Evolutionary conservation across 2,888 invertebrate species (phyloP), one percentile per base, ranked within the genome.

Genomic region (Noctua fimbriata): DNA sequence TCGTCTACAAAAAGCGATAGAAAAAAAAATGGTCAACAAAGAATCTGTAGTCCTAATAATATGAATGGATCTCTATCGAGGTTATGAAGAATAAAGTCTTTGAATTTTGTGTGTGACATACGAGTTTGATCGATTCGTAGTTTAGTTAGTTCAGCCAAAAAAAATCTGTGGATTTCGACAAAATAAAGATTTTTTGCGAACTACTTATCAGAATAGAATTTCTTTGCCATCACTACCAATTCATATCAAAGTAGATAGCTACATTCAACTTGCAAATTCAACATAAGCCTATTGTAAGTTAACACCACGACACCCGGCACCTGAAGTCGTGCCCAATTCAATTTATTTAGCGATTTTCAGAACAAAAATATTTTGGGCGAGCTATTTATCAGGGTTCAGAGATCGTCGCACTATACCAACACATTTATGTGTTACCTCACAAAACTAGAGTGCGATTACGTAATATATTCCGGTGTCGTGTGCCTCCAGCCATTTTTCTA

Each of bases 401-500:
- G 91, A 92, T 78, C 93, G 93, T 92, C 91, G 93, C 92, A 93
- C 93, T 94, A 76, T 76, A 95, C 95, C 93, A 94, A 94, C 94
- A 94, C 94, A 95, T 95, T 93, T 93, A 94, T 94, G 92, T 89
- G 91, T 90, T 89, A 95, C 94, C 93, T 94, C 93, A 94, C 94
- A 93, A 85, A 84, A 89, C 89, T 94, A 93, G 94, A 94, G 94
- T 93, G 90, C 94, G 95, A 95, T 95, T 95, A 94, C 94, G 92
- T 96, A 94, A 95, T 95, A 94, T 96, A 96, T 96, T 95, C 95
- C 92, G 92, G 92, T 94, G 94, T 95, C 95, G 95, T 95, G 92
- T 94, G 93, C 93, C 93, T 92, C 87, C 86, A 92, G 92, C 95
- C 94, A 95, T 96, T 95, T 96, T 95, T 95, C 95, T 94, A 94